Conservation (phyloP, 2,113 vertebrate genomes). For the Asarcornis scutulata region DNA sequence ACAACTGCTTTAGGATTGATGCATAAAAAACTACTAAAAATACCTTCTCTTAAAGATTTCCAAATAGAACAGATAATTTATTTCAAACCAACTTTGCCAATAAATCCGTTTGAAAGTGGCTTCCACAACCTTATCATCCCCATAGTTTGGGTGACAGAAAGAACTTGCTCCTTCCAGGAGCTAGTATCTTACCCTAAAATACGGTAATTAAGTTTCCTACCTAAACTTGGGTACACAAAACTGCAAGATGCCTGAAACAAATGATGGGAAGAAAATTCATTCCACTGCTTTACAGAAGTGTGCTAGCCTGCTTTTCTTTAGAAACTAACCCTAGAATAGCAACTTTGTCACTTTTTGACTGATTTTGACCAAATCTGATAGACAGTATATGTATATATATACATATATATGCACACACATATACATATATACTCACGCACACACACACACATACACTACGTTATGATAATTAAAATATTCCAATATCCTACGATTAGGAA, state of each 20-base stretch:
- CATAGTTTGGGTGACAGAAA: not conserved
- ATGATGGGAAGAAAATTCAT: not conserved
- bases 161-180: not conserved
- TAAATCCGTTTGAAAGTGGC: not conserved
- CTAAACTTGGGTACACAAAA: not conserved
- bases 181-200: not conserved
- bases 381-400: not conserved
- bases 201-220: rapidly evolving
- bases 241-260: not conserved
- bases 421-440: no score
- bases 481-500: not conserved
- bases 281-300: not conserved
- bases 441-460: no score
- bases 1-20: not conserved
- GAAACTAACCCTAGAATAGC: not conserved
- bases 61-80: not conserved
- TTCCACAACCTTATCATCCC: not conserved
- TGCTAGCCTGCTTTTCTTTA: not conserved
- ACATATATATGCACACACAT: no score
- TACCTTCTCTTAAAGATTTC: not conserved
- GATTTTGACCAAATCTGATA: not conserved
- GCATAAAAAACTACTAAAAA: not conserved
- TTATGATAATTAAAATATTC: not conserved
- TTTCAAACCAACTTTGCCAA: not conserved
- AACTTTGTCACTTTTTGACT: not conserved